Conservation (phyloP, 2,113 vertebrate genomes). For the Hoplias malabaricus region DNA sequence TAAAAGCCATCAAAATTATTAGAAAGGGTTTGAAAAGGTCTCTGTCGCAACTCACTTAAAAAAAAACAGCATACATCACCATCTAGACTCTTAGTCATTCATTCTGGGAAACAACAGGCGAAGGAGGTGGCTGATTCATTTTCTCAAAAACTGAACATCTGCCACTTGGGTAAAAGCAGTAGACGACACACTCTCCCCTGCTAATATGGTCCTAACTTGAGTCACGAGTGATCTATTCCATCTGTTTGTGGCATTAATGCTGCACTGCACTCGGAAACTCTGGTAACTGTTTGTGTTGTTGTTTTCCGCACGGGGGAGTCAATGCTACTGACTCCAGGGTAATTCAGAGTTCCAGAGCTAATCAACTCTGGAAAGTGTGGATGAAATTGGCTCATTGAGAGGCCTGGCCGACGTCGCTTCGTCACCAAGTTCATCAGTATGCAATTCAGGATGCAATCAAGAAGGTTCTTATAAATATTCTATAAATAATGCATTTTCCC, state of each 20-base stretch:
- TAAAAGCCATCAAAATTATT: not conserved
- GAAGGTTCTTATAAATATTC: constrained; percentile 11
- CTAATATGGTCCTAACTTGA: constrained; percentile 7
- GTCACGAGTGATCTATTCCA: constrained; percentile 33
- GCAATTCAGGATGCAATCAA: constrained; percentile 27
- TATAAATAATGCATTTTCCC: constrained; percentile 2
- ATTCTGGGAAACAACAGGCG: constrained; percentile 51
- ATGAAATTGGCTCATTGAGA: not conserved
- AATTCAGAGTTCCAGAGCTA: constrained; percentile 2
- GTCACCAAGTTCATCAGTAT: constrained; percentile 1
- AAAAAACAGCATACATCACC: not conserved
- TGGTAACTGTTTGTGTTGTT: constrained; percentile 24
- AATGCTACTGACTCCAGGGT: not conserved
- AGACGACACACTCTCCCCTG: constrained; percentile 19
- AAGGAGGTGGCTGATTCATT: constrained; percentile 47
- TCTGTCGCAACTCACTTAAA: constrained; percentile 9
- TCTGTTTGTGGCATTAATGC: not conserved
- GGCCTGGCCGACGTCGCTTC: not conserved
- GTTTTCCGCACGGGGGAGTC: not conserved
- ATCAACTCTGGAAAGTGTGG: constrained; percentile 6
- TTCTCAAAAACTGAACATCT: constrained; percentile 54
- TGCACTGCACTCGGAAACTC: not conserved
- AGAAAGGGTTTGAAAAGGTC: not conserved
- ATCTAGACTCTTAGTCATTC: constrained; percentile 58
- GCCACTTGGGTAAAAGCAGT: constrained; percentile 27